phyloP scores from a whole-genome alignment of 2,797 vertebrate genomes.

The Argyrosomus regius region DNA sequence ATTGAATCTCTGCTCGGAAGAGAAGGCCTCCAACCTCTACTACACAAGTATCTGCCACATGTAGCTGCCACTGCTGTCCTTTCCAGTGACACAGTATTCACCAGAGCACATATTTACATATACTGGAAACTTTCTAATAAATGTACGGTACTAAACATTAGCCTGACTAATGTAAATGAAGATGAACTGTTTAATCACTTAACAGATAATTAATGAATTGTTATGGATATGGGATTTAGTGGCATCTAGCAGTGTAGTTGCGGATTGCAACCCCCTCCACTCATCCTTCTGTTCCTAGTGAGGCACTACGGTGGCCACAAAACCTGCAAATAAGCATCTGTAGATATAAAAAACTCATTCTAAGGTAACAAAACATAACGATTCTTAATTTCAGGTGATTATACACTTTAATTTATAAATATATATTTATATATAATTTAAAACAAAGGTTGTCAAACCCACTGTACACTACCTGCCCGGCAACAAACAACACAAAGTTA shows the following conservation, averaged over 20 bases:
- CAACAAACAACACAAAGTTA: not conserved
- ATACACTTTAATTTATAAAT: too few species aligned
- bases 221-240: too few species aligned
- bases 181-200: not conserved
- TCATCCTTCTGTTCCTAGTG: too few species aligned
- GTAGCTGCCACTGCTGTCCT: conserved; percentile 51
- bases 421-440: too few species aligned
- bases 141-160: not conserved
- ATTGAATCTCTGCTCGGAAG: conserved; percentile 40
- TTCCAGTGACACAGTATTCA: conserved; percentile 34
- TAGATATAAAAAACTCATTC: too few species aligned
- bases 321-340: too few species aligned
- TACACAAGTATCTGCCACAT: conserved; percentile 53
- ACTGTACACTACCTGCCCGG: not conserved
- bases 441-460: not conserved
- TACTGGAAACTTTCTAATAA: conserved; percentile 1
- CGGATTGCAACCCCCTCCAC: too few species aligned
- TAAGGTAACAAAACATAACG: too few species aligned
- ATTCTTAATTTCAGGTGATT: too few species aligned
- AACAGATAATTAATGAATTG: not conserved
- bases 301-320: too few species aligned
- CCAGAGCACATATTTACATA: conserved; percentile 14
- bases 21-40: conserved; percentile 49
- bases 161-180: conserved; percentile 1
- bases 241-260: too few species aligned